Percentiles rank a stretch among this genome's conserved stretches.
These are phyloP conservation scores for Dermolepida albohirtum DNA, from an alignment of 2,888 invertebrate genomes.

Conservation along the genomic window DNA sequence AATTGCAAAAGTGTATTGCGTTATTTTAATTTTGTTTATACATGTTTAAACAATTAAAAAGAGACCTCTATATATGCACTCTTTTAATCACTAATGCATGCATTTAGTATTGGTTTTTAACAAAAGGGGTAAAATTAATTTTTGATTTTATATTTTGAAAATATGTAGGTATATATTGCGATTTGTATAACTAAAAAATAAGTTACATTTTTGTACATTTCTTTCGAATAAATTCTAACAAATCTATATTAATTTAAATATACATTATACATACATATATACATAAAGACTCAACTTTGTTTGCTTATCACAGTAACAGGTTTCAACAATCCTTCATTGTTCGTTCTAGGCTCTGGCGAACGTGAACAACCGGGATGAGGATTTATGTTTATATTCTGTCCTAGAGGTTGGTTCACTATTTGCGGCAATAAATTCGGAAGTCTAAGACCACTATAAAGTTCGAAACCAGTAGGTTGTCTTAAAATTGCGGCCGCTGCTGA, in stretches of 20 bases:
- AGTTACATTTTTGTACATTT: constrained; percentile 13
- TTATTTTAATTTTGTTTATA: too few relatives aligned
- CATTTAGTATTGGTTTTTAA: too few relatives aligned
- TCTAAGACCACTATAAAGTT: constrained; percentile 67
- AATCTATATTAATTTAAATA: background rate
- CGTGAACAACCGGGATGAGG: constrained; percentile 62
- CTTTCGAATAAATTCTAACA: too few relatives aligned
- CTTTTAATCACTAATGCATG: too few relatives aligned
- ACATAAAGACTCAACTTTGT: constrained; percentile 48
- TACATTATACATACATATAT: background rate
- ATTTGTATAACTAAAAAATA: background rate
- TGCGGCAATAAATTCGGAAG: constrained; percentile 62
- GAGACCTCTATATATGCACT: too few relatives aligned
- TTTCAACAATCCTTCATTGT: constrained; percentile 59
- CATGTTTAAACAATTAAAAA: too few relatives aligned
- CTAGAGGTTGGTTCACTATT: constrained; percentile 63
- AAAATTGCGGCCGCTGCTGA: constrained; percentile 62
- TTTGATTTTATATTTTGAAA: too few relatives aligned
- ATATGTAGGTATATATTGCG: too few relatives aligned
- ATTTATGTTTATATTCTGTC: constrained; percentile 48
- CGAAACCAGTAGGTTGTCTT: constrained; percentile 67
- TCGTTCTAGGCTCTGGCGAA: constrained; percentile 53
- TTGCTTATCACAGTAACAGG: constrained; percentile 63
- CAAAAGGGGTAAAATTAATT: too few relatives aligned
- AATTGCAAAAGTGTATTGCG: too few relatives aligned